Conservation (phyloP, 2,113 vertebrate species). For the Colius striatus region DNA sequence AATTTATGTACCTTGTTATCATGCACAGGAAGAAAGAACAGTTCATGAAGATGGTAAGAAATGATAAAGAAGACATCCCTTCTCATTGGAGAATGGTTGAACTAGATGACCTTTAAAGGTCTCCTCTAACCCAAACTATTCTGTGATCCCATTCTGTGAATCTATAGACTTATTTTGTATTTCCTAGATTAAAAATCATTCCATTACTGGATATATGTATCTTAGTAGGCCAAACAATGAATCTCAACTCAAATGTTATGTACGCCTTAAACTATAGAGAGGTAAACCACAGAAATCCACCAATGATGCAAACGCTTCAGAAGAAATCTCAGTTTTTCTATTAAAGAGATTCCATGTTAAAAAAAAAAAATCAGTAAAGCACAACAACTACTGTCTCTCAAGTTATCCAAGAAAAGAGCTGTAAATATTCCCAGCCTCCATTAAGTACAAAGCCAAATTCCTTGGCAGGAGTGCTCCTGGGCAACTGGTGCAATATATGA, state of each 20-base stretch:
- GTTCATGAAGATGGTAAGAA: not conserved
- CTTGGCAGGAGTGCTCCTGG: not conserved
- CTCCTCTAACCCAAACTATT: not conserved
- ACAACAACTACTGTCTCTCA: not conserved
- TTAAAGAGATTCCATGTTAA: not conserved
- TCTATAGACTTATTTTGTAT: not conserved
- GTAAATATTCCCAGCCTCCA: not conserved
- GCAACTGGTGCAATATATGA: not conserved
- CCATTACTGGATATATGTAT: not conserved
- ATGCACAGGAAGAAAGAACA: not conserved
- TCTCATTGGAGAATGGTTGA: fast-evolving
- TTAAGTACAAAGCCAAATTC: not conserved
- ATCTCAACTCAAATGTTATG: not conserved
- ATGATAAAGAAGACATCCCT: not conserved
- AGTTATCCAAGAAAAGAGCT: not conserved
- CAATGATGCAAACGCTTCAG: not conserved
- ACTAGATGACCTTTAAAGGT: not conserved
- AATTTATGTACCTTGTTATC: not conserved
- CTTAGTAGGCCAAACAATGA: not conserved
- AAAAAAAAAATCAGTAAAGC: not conserved
- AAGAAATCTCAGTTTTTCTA: not conserved
- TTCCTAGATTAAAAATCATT: not conserved
- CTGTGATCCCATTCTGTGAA: not conserved
- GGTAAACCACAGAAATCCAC: not conserved
- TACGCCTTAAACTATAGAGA: not conserved